Base-by-base conservation (phyloP, 2,888 invertebrate genomes). In the Thumatha senex region DNA sequence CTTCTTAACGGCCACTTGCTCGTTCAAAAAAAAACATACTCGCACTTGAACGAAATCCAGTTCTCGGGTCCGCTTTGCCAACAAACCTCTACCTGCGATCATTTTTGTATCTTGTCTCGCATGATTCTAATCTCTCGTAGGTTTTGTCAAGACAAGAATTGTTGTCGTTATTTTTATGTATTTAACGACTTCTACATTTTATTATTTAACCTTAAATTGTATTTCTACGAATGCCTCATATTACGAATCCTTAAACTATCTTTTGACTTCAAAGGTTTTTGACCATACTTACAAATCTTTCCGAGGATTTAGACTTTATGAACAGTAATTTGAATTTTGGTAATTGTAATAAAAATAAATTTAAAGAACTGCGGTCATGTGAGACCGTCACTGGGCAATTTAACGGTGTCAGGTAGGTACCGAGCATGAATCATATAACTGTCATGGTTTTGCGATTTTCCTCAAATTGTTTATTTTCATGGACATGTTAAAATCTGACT, bases 391-490 rank as follows among this genome's bases (percentile, higher is more conserved):
- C 61, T 72, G 65, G 65, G 70, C 71, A 73, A 69, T 72, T 77
- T 86, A 89, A 88, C 89, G 89, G 89, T 88, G 70, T 70, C 69
- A 76, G 79, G 78, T 82, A 80, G 80, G 72, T 70, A 76, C 73
- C 55, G 60, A 72, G 69, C 73, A 82, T 89, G 87, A 90, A 80
- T 89, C 89, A 78, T 82, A 77, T 88, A 89, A 89, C 90, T 89
- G 89, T 89, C 78, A 56, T 78, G 78, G 84, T 86, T 83, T 84
- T 79, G 70, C 72, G 61, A 80, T 74, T 81, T 84, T 81, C 80
- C 78, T 71, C 62, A 70, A 76, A 79, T 65, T 82, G 75, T 87
- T 86, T 83, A 75, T 77, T 86, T 80, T 76, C 82, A 72, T 76
- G 72, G 59, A 72, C 61, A 70, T 79, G 86, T 82, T 85, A 88